Evolutionary conservation across 92 coral and sea anemone genomes (phyloP), one percentile per base, ranked within the genome.

Genomic region (Bergia puertoricense): DNA sequence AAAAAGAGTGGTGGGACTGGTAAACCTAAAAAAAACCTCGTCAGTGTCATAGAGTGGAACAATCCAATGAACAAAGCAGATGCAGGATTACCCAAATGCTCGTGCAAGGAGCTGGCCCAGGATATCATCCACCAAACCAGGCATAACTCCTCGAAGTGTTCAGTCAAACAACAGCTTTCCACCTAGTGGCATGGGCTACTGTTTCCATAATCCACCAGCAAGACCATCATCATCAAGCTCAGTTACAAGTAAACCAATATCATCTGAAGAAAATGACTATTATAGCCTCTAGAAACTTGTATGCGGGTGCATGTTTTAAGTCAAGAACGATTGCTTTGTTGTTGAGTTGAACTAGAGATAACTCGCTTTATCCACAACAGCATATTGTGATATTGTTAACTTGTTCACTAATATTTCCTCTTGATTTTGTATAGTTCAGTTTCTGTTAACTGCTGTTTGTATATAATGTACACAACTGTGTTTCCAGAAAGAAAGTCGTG

Each of bases 161-260:
- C 91, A 81, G 82, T 40, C 66, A 74, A 81, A 74, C 81, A 46
- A 69, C 77, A 89, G 40, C 57, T 81, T 81, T 75, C 86, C 57
- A 30, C 45, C 80, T 54, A 77, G 76, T 77, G 89, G 89, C 67
- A 77, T 86, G 76, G 89, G 85, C 71, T 88, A 43, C 23, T 72
- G 90, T 79, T 88, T 80, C 86, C 6, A 88, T 80, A 40, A 80
- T 69, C 85, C 86, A 80, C 69, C 90, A n/a, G 90, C 90, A 79
- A 88, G 90, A 88, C 51, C 86, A 80, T 80, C 80, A 88, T 88
- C 90, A 57, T 67, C 86, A 88, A 80, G 90, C 90, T 88, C 90
- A 80, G 86, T 88, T 88, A 80, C 77, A 41, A 88, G 50, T 48
- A 41, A n/a, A 81, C 84, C 51, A 46, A 75, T 2, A 86, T 57